Evolutionary conservation across 2,113 vertebrate genomes (phyloP), one percentile per base, ranked within the genome.

Genomic region (Boulengeromyrus knoepffleri): DNA sequence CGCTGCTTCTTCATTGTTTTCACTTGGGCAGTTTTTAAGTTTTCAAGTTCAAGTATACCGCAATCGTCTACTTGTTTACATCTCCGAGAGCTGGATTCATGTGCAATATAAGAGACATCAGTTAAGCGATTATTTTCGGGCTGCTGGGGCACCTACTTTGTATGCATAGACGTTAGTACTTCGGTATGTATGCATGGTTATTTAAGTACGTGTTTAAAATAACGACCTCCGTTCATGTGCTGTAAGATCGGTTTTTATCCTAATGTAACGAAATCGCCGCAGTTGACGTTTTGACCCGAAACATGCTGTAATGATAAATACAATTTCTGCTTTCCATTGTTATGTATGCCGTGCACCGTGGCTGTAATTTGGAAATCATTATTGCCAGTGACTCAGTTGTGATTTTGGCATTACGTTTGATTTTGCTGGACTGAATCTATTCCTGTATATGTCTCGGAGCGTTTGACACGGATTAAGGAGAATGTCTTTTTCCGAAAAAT

Each of bases 131-230:
- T 83, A 83, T 45, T 39, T 7, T 45, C 39, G 77, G 77, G n/a
- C 19, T 21, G 36, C 15, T 45, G 42, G 42, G 42, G 42, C 39
- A 70, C 27, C 62, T 70, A 27, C 62, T 70, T 70, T 70, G 62
- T 31, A 70, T 70, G 62, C 62, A 70, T 70, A 12, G 62, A 70
- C 62, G 74, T 15, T 80, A 36, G 13, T 42, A 39, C 31, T 80
- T 36, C 6, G 74, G 74, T 24, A n/a, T 85, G 83, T 21, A 45
- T 47, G 83, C 19, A 45, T n/a, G 45, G 42, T 42, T 85, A 83
- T 83, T 83, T 83, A 83, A 83, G 42, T 83, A 46, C 83, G 42
- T 85, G 45, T 24, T 85, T 85, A 47, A 83, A 83, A 83, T 83
- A 83, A 83, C 77, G 42, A 45, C 77, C 39, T 70, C 62, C 39